phyloP scores from a whole-genome alignment of 2,113 vertebrate genomes.

The Pluvianellus socialis region DNA sequence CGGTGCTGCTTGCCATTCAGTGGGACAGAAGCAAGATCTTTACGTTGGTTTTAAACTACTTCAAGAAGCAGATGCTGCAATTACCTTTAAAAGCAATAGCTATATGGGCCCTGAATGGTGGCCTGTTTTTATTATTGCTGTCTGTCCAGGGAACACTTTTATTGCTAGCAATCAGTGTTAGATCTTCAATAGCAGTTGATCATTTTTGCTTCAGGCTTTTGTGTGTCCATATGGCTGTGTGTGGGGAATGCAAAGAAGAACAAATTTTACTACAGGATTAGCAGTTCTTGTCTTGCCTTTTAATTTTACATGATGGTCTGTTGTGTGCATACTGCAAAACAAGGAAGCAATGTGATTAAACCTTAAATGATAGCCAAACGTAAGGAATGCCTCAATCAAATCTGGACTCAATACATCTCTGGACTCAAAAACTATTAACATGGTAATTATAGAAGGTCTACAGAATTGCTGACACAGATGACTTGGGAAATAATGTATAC shows the following conservation, averaged over 20 bases:
- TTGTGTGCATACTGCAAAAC: not conserved
- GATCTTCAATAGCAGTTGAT: conserved; percentile 50
- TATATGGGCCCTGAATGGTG: conserved; percentile 22
- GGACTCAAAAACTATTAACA: not conserved
- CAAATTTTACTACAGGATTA: conserved; percentile 12
- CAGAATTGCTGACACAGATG: not conserved
- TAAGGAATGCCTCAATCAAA: not conserved
- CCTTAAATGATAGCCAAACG: not conserved
- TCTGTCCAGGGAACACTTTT: conserved; percentile 51
- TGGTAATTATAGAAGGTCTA: not conserved
- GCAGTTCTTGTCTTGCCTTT: not conserved
- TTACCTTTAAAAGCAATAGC: conserved; percentile 60
- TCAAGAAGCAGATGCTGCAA: conserved; percentile 63
- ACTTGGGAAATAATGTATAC: not conserved
- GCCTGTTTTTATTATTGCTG: conserved; percentile 47
- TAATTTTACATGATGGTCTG: conserved; percentile 1
- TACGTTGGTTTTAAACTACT: conserved; percentile 39
- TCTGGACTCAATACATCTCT: not conserved
- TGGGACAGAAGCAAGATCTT: conserved; percentile 29
- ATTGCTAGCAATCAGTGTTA: conserved; percentile 63
- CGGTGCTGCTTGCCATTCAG: conserved; percentile 21
- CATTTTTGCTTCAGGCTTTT: conserved; percentile 59
- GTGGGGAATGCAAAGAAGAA: conserved; percentile 26
- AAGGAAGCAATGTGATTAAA: conserved; percentile 7
- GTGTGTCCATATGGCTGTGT: conserved; percentile 40